These are phyloP conservation scores for Drosophila santomea DNA, from an alignment of 1,140 invertebrate genomes.

Conservation along the genomic window DNA sequence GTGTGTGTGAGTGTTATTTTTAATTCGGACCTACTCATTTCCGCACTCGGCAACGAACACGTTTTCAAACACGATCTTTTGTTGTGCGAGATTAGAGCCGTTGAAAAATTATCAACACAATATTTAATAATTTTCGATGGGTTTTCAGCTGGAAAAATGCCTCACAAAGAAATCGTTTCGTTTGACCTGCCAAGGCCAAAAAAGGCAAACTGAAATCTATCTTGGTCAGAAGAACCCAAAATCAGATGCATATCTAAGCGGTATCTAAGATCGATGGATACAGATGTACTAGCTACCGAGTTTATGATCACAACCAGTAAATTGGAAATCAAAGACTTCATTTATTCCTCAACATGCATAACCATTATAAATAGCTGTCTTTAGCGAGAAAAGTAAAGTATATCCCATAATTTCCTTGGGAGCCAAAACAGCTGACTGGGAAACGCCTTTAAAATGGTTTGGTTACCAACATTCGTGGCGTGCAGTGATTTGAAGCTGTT, in stretches of 20 bases:
- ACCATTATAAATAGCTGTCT: conserved; percentile 29
- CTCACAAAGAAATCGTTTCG: conserved; percentile 35
- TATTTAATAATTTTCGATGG: conserved; percentile 22
- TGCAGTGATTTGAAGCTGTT: conserved; percentile 41
- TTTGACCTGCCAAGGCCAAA: conserved; percentile 49
- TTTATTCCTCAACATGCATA: too few species aligned
- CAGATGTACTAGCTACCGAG: neutral
- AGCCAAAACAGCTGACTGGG: conserved; percentile 24
- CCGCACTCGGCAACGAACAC: conserved; percentile 52
- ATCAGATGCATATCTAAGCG: neutral
- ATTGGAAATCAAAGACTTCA: too few species aligned
- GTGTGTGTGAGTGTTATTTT: conserved; percentile 9
- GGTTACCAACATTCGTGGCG: conserved; percentile 16
- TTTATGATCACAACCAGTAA: too few species aligned
- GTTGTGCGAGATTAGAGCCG: conserved; percentile 9
- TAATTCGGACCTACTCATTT: conserved; percentile 59
- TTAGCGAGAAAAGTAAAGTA: conserved; percentile 7
- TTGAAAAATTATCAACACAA: conserved; percentile 21
- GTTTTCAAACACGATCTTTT: conserved; percentile 27
- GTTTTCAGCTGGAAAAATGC: conserved; percentile 8
- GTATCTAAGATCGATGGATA: neutral
- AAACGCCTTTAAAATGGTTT: conserved; percentile 29
- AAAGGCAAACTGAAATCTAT: neutral
- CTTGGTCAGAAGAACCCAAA: neutral
- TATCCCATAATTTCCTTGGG: conserved; percentile 16